Base-by-base conservation (phyloP, 2,113 vertebrate species). In the Scopus umbretta region DNA sequence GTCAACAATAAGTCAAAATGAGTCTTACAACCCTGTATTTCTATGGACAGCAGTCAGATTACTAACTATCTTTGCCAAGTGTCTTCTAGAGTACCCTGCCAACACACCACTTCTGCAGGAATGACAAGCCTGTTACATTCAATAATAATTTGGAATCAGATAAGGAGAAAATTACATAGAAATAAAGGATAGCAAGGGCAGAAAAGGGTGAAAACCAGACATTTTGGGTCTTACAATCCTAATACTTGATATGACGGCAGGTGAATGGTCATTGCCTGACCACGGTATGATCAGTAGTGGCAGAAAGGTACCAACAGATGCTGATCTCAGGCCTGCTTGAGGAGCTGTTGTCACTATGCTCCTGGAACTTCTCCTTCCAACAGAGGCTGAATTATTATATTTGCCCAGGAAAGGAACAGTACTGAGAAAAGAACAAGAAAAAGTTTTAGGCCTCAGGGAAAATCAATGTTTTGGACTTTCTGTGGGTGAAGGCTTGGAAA, bases 261-360 rank as follows among this genome's bases (percentile, higher is more conserved):
- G 26, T 61, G 65, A 22, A 53, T 40, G 21, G 30, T 53, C 73
- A 18, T 42, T 92, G 58, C 32, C 75, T 95, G 59, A 18, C 19
- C 29, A 40, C 0, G 0, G 26, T 36, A 42, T 3, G 4, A 29
- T 71, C 50, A 63, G 17, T 3, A 72, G 11, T 4, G 4, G 10
- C 92, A 81, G 78, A 53, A 58, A 67, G 2, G n/a, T 47, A 58
- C 30, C 42, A 40, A 47, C 38, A 74, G 71, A 63, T 55, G n/a
- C 62, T 81, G 27, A 74, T 34, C 63, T 58, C 50, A 73, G 47
- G 19, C 20, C n/a, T 65, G 16, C 49, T 7, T 30, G 43, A 79
- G 66, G 38, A 55, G 42, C 27, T 92, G 17, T 14, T 56, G 30
- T 53, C 22, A 5, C n/a, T 2, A 0, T 61, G 34, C 32, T 86